Evolutionary conservation across 2,888 invertebrate species (phyloP).

Genomic region (Agrotis exclamationis): DNA sequence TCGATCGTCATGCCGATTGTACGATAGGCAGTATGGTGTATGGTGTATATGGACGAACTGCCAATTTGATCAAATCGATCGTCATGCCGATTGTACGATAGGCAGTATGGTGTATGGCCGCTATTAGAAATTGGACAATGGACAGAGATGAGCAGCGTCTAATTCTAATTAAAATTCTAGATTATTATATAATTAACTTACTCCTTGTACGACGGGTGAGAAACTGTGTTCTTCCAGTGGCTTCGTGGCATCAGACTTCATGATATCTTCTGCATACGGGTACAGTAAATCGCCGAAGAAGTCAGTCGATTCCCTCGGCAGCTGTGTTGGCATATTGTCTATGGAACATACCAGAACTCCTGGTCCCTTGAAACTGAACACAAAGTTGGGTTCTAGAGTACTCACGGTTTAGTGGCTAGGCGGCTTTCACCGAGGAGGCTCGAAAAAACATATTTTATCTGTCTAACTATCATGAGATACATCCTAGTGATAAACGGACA

Average conservation of each 20-base stretch:
- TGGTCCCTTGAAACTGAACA: constrained; percentile 96
- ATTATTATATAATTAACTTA: constrained; percentile 77
- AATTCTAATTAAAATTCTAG: neutral
- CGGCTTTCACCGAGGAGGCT: too few species aligned
- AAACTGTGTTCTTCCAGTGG: constrained; percentile 95
- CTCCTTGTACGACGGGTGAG: constrained; percentile 93
- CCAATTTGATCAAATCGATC: too few species aligned
- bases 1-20: too few species aligned
- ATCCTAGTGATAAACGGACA: too few species aligned
- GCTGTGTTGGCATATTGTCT: constrained; percentile 99
- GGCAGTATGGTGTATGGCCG: too few species aligned
- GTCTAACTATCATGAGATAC: too few species aligned
- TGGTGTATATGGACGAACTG: too few species aligned
- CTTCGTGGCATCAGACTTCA: constrained; percentile 95
- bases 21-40: too few species aligned
- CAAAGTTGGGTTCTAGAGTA: fast-evolving
- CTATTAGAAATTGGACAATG: too few species aligned
- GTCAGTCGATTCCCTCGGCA: constrained; percentile 99
- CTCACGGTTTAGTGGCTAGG: constrained; percentile 92
- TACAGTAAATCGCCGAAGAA: constrained; percentile 98
- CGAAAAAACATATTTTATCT: too few species aligned
- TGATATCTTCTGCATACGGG: constrained; percentile 97
- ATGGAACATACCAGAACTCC: constrained; percentile 99
- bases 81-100: too few species aligned
- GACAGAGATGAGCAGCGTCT: too few species aligned